A percentile compares a stretch with the other conserved stretches of the same genome.
These are phyloP conservation scores for Salticus scenicus DNA, from an alignment of 2,888 invertebrate species.

Conservation along the genomic window DNA sequence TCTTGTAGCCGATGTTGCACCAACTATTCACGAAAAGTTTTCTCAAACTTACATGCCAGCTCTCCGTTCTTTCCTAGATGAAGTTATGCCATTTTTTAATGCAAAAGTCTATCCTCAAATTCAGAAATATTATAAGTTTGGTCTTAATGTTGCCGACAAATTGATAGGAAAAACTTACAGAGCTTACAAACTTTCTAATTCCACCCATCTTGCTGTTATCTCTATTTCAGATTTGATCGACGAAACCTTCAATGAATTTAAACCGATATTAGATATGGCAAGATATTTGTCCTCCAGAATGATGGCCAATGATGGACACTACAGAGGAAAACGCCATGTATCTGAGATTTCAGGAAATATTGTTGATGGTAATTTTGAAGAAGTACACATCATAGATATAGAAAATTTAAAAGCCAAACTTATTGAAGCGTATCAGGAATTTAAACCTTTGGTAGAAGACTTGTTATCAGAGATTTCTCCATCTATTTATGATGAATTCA, in stretches of 20 bases:
- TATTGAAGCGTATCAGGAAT: neutral
- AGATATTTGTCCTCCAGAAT: conserved; percentile 32
- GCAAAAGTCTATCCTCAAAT: conserved; percentile 10
- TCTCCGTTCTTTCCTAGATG: neutral
- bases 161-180: neutral
- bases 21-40: neutral
- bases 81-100: neutral
- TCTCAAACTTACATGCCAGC: neutral
- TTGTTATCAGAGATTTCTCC: conserved; percentile 12
- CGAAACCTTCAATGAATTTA: conserved; percentile 26
- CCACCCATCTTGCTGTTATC: conserved; percentile 30
- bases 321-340: neutral
- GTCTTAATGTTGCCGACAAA: neutral
- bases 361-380: neutral
- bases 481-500: neutral
- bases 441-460: neutral
- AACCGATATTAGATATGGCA: conserved; percentile 33
- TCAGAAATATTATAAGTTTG: neutral
- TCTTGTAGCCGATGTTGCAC: conserved; percentile 4
- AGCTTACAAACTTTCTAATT: conserved; percentile 28
- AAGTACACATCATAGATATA: conserved; percentile 21
- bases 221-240: conserved; percentile 22
- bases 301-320: neutral
- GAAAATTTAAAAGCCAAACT: neutral
- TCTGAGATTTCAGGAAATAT: neutral